Evolutionary conservation across 2,797 vertebrate genomes (phyloP).

Genomic region (Sebastes cheni): DNA sequence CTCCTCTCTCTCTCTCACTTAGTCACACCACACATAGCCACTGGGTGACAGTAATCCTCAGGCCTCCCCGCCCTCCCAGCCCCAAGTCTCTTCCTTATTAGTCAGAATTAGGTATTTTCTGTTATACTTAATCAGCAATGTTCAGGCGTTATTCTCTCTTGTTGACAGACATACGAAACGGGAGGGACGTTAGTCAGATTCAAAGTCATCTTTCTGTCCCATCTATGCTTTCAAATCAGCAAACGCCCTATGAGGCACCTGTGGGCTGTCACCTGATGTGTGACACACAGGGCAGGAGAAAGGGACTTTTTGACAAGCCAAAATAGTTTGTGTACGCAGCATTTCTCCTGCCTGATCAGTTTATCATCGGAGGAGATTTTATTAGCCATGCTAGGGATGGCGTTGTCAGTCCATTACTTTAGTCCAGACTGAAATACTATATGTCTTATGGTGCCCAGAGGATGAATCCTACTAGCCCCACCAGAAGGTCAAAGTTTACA

Average conservation of each 20-base stretch:
- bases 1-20: not conserved
- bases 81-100: constrained; percentile 9
- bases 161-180: not conserved
- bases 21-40: constrained; percentile 21
- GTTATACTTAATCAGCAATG: not conserved
- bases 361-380: not conserved
- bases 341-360: not conserved
- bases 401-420: not conserved
- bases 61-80: constrained; percentile 34
- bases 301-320: not conserved
- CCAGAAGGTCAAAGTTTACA: not conserved
- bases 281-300: not conserved
- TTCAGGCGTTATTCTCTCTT: not conserved
- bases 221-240: not conserved
- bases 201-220: not conserved
- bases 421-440: not conserved
- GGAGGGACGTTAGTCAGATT: not conserved
- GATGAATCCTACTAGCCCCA: not conserved
- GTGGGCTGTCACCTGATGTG: not conserved
- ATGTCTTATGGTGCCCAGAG: not conserved
- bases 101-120: constrained; percentile 5
- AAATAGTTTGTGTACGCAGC: not conserved
- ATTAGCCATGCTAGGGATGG: not conserved
- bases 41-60: not conserved
- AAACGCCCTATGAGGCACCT: not conserved